Evolutionary conservation across 92 coral and sea anemone genomes (phyloP).

Genomic region (Galaxea fascicularis): DNA sequence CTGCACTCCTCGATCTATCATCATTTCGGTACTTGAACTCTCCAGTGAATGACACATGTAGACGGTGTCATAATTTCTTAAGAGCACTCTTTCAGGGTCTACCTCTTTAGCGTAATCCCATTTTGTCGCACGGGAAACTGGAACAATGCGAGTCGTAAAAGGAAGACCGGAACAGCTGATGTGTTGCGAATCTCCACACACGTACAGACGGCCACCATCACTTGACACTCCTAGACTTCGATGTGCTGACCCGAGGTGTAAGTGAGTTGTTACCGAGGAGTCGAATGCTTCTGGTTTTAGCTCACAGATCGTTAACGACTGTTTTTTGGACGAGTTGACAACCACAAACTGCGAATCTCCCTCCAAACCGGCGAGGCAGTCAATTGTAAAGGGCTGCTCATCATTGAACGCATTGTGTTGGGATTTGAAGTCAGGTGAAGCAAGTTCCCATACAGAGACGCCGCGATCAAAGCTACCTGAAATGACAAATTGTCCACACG

Average conservation of each 20-base stretch:
- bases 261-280: not conserved
- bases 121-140: conserved; percentile 32
- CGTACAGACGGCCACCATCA: conserved; percentile 44
- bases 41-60: conserved; percentile 53
- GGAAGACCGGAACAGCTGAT: conserved; percentile 25
- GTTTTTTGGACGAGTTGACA: conserved; percentile 37
- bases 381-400: conserved; percentile 34
- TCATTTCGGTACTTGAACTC: conserved; percentile 1
- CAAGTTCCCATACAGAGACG: conserved; percentile 56
- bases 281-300: not conserved
- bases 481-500: conserved; percentile 55
- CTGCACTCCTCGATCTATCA: conserved; percentile 31
- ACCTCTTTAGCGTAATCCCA: conserved; percentile 51
- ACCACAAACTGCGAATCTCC: conserved; percentile 44
- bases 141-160: conserved; percentile 43
- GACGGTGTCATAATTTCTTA: conserved; percentile 20
- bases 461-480: conserved; percentile 68
- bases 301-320: conserved; percentile 37
- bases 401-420: conserved; percentile 23
- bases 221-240: conserved; percentile 59
- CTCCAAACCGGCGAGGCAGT: conserved; percentile 39
- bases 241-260: conserved; percentile 31
- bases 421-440: not conserved
- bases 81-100: conserved; percentile 50
- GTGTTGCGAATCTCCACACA: conserved; percentile 41